phyloP scores from a whole-genome alignment of 2,797 vertebrate species.

The Pyrocephalus nanus region DNA sequence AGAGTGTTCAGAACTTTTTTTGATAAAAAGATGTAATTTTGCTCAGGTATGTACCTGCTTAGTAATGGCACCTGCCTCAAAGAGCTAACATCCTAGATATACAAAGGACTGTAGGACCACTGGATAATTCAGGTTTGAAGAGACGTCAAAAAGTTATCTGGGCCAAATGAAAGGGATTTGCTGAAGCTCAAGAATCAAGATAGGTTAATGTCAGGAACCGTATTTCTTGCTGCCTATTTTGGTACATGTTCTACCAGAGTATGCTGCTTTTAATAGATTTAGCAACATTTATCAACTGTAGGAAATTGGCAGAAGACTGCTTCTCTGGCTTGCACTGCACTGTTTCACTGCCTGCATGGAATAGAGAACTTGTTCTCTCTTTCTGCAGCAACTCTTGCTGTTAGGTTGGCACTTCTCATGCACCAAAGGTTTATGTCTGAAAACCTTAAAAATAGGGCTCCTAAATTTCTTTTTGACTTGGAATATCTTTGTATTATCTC shows the following conservation, averaged over 20 bases:
- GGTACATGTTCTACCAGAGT: slow-evolving; percentile 6
- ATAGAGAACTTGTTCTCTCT: background rate
- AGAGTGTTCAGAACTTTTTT: background rate
- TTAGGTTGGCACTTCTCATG: background rate
- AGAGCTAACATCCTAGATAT: background rate
- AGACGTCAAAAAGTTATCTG: background rate
- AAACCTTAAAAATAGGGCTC: background rate
- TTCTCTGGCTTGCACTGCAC: background rate
- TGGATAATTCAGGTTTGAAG: background rate
- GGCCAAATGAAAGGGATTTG: background rate
- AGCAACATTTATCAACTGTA: slow-evolving; percentile 17
- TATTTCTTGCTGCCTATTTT: slow-evolving; percentile 20
- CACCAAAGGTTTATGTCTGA: background rate
- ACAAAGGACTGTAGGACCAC: background rate
- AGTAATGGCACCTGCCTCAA: background rate
- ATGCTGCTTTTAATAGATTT: slow-evolving; percentile 47
- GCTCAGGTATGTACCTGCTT: background rate
- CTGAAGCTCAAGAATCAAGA: background rate
- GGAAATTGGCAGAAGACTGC: slow-evolving; percentile 13
- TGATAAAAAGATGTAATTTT: background rate
- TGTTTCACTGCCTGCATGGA: background rate
- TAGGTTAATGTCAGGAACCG: background rate
- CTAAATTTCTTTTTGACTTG: background rate
- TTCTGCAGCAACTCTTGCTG: background rate
- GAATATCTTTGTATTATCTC: background rate